Percentiles rank a stretch among this genome's conserved stretches.
These are phyloP conservation scores for Meda fulgida DNA, from an alignment of 2,797 vertebrate genomes.

Conservation along the genomic window DNA sequence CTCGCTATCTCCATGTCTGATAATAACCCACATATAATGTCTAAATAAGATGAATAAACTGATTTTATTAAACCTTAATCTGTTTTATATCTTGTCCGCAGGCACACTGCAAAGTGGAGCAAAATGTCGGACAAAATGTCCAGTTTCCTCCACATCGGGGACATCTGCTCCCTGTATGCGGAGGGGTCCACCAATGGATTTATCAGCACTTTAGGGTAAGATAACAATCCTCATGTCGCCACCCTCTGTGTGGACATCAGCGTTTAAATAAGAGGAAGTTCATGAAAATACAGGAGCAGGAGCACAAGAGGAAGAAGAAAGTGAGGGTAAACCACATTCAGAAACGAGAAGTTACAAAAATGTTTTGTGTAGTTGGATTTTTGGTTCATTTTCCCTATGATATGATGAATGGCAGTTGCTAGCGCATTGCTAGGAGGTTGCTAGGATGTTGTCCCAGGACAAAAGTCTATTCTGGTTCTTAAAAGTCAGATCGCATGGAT, in stretches of 20 bases:
- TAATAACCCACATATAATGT: constrained; percentile 48
- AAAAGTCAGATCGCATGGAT: not conserved
- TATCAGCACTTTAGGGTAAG: constrained; percentile 99
- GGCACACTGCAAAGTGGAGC: constrained; percentile 71
- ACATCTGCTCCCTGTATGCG: constrained; percentile 97
- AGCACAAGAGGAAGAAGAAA: constrained; percentile 22
- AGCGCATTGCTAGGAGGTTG: not conserved
- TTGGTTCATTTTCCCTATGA: not conserved
- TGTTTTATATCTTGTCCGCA: constrained; percentile 63
- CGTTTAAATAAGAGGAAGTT: constrained; percentile 3
- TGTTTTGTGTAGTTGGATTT: not conserved
- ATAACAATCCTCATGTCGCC: constrained; percentile 31
- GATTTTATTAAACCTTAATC: not conserved
- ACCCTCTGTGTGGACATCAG: constrained; percentile 5
- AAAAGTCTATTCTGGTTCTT: not conserved
- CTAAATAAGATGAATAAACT: not conserved
- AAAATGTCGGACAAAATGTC: constrained; percentile 99
- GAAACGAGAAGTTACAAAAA: not conserved
- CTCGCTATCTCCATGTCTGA: not conserved
- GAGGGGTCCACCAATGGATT: constrained; percentile 98
- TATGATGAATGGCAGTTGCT: not conserved
- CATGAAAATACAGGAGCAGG: not conserved
- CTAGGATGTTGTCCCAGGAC: not conserved
- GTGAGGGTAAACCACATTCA: not conserved
- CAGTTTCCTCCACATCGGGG: constrained; percentile 98